Evolutionary conservation across 2,113 vertebrate species (phyloP).

Genomic region (Pachypanchax playfairii): DNA sequence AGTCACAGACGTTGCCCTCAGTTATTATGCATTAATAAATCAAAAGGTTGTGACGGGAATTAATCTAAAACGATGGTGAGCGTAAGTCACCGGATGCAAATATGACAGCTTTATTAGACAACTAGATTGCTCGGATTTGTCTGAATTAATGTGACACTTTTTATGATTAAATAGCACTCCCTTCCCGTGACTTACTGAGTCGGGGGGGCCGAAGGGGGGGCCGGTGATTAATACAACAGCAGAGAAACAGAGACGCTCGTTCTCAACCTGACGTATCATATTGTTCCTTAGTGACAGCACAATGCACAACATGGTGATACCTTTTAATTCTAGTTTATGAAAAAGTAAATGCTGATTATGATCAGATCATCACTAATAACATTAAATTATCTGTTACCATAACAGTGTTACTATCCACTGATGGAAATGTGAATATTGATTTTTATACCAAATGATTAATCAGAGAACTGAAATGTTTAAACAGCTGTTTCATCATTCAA

Average conservation of each 20-base stretch:
- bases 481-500: neutral
- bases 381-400: neutral
- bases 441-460: neutral
- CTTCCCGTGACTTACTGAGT: slow-evolving; percentile 1
- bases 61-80: slow-evolving; percentile 71
- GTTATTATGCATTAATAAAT: slow-evolving; percentile 74
- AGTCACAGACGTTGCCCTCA: slow-evolving; percentile 52
- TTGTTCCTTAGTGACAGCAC: neutral
- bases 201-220: slow-evolving; percentile 8
- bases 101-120: slow-evolving; percentile 79
- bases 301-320: neutral
- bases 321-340: slow-evolving; percentile 35
- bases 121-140: slow-evolving; percentile 74
- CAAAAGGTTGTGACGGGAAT: slow-evolving; percentile 71
- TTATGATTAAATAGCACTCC: slow-evolving; percentile 57
- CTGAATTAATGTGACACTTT: slow-evolving; percentile 76
- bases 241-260: slow-evolving; percentile 20
- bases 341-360: neutral
- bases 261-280: neutral
- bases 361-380: neutral
- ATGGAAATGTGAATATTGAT: slow-evolving; percentile 14
- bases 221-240: slow-evolving; percentile 19
- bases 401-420: no score
- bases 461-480: neutral
- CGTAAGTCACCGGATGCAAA: slow-evolving; percentile 75